A percentile compares a stretch with the other conserved stretches of the same genome.
Evolutionary conservation across 2,888 invertebrate genomes (phyloP).

Genomic region (Ischnus inquisitorius): DNA sequence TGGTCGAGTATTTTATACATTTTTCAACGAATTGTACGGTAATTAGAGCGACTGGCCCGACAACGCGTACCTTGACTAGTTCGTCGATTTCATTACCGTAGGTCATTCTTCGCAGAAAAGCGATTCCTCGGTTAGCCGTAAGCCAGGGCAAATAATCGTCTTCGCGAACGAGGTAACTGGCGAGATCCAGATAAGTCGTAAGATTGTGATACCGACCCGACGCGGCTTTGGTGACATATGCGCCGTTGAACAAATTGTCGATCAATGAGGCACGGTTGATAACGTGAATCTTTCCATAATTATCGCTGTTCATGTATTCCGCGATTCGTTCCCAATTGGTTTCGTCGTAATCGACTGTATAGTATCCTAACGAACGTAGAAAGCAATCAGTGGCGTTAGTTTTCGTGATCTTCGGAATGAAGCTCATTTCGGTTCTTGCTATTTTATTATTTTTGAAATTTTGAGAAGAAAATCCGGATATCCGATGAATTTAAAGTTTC

Average conservation of each 20-base stretch:
- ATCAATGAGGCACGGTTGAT: conserved; percentile 92
- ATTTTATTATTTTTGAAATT: too few species aligned
- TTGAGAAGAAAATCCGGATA: too few species aligned
- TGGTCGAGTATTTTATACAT: too few species aligned
- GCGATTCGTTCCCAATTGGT: conserved; percentile 89
- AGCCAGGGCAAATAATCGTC: conserved; percentile 90
- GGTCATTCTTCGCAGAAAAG: too few species aligned
- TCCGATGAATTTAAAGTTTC: too few species aligned
- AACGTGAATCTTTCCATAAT: conserved; percentile 86
- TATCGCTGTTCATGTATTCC: conserved; percentile 84
- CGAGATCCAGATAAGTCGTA: conserved; percentile 86
- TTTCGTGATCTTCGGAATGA: too few species aligned
- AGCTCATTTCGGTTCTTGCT: too few species aligned
- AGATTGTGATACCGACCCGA: conserved; percentile 84
- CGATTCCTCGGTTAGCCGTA: too few species aligned
- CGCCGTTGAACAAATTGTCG: conserved; percentile 89
- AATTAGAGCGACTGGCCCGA: too few species aligned
- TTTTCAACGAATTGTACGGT: too few species aligned
- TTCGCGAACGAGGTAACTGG: conserved; percentile 88
- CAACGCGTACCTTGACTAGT: too few species aligned
- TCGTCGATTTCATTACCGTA: too few species aligned
- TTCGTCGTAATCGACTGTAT: conserved; percentile 88
- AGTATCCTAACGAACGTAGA: conserved; percentile 74
- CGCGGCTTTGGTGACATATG: conserved; percentile 75
- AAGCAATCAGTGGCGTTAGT: not conserved